phyloP scores from a whole-genome alignment of 92 coral and sea anemone species.

The Epizoanthus scotinus region DNA sequence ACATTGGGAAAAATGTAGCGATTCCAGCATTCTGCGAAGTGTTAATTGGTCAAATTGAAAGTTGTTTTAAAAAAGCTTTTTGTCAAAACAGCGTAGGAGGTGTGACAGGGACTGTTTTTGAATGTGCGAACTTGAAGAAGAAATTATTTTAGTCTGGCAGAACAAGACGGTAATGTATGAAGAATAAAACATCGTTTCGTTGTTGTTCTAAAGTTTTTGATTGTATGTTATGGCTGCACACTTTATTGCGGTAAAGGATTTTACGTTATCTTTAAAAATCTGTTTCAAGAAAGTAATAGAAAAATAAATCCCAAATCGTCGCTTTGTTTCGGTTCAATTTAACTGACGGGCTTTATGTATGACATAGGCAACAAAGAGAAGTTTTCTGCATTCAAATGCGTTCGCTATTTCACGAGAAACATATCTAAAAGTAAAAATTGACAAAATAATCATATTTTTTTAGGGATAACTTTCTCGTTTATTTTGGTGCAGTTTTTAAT shows the following conservation, averaged over 20 bases:
- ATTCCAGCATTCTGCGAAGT: neutral
- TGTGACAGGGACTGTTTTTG: neutral
- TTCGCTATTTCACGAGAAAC: neutral
- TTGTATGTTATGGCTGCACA: neutral
- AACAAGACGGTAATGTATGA: neutral
- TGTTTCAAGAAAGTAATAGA: too few species aligned
- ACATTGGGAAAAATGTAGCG: neutral
- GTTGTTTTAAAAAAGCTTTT: neutral
- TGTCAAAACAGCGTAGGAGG: neutral
- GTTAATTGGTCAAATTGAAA: constrained; percentile 3
- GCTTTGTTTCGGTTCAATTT: constrained; percentile 7
- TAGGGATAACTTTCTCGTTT: too few species aligned
- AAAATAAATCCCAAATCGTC: constrained; percentile 3
- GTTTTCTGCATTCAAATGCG: neutral
- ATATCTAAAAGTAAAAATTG: neutral
- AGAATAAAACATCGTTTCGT: neutral
- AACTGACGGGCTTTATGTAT: neutral
- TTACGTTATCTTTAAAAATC: neutral
- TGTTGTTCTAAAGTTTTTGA: neutral
- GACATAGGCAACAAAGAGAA: neutral
- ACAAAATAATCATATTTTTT: neutral
- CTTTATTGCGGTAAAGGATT: neutral
- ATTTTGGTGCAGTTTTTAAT: neutral
- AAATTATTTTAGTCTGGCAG: constrained; percentile 5
- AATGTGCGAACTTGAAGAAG: neutral